Evolutionary conservation across 2,113 vertebrate species (phyloP).

Genomic region (Rhinolophus sinicus): DNA sequence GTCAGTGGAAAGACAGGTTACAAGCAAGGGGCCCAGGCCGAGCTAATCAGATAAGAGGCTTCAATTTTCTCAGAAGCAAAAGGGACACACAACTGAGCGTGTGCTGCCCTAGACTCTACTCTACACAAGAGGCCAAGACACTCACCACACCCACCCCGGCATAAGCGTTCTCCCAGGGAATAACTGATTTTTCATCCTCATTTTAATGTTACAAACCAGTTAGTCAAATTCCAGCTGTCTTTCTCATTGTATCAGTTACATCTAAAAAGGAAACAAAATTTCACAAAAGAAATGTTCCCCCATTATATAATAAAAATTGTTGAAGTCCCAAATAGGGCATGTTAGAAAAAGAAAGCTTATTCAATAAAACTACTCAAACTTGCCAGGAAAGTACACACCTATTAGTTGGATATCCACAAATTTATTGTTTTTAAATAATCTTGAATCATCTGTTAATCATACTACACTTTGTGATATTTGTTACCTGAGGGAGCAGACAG

Average conservation of each 20-base stretch:
- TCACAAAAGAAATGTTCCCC: constrained; percentile 14
- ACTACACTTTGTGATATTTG: neutral
- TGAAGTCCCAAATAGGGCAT: neutral
- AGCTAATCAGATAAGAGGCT: neutral
- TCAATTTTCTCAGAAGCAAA: neutral
- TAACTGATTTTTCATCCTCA: neutral
- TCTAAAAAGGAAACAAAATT: constrained; percentile 10
- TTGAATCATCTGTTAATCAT: neutral
- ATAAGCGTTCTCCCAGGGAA: neutral
- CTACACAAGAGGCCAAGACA: accelerated
- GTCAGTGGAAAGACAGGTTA: neutral
- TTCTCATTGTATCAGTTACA: neutral
- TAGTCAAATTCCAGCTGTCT: neutral
- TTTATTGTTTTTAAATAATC: neutral
- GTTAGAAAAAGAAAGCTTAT: neutral
- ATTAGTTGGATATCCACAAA: neutral
- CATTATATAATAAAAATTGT: neutral
- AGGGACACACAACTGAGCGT: neutral
- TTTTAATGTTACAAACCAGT: neutral
- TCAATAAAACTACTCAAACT: neutral
- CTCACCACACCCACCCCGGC: neutral
- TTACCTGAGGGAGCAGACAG: neutral
- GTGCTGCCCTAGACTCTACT: neutral
- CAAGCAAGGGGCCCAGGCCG: accelerated
- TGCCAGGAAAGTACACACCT: neutral